Base-by-base conservation (phyloP, 2,113 vertebrate species). In the Nannobrachium achirus region DNA sequence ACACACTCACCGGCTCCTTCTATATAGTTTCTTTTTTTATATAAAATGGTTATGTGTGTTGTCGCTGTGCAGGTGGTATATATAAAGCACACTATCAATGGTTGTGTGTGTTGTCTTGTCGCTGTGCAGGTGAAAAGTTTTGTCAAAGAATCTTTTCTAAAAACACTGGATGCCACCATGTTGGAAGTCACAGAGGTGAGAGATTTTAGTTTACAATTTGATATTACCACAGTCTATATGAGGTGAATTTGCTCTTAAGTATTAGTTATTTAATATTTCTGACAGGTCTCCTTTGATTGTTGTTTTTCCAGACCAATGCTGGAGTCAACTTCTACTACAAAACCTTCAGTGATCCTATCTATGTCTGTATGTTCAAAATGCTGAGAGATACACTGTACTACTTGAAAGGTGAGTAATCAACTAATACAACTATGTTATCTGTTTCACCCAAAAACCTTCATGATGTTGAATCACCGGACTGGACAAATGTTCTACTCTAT, bases 361-460 rank as follows among this genome's bases (percentile, higher is more conserved):
- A 98, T 8, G 94, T 99, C 78, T 94, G 95, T 78, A 93, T 96
- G 81, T 98, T 99, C 91, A 99, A 98, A 92, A 98, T 98, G 97
- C 92, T 99, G 64, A 93, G 97, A 42, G 97, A 99, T 81, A 97
- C 96, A 0, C 89, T 99, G 3, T 95, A 98, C 77, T 93, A 95
- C 82, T 95, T 98, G 92, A 96, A 93, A 93, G 96, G 97, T 99
- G 86, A 80, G 64, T 18, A n/a, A 38, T 61, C 2, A 14, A 16
- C 25, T 16, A 60, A n/a, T 25, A 58, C 2, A 14, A 16, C 25
- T 16, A 60, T 11, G 6, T n/a, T n/a, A n/a, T 0, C 38, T 38
- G 20, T 58, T 69, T 57, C 6, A 33, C 25, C 25, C 25, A 33
- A 33, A 33, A 25, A 4, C n/a, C n/a, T n/a, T n/a, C n/a, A n/a